Conservation (phyloP, 2,888 invertebrate species). For the Pyrrhia umbra region DNA sequence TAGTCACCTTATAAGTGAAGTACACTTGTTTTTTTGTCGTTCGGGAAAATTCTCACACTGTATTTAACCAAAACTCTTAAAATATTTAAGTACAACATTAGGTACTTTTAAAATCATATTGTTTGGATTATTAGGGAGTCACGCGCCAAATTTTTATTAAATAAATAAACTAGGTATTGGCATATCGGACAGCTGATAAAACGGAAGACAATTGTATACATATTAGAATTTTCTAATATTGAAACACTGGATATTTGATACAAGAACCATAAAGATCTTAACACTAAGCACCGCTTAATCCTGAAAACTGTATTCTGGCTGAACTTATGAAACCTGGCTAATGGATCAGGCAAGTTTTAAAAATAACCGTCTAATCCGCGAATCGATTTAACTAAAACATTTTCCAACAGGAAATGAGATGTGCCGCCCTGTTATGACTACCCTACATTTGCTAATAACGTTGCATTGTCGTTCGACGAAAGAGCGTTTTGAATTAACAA, state of each 20-base stretch:
- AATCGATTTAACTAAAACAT: conserved; percentile 85
- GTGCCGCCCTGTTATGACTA: conserved; percentile 72
- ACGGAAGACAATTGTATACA: not conserved
- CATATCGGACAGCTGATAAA: too few species aligned
- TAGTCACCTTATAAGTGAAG: too few species aligned
- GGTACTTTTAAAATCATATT: too few species aligned
- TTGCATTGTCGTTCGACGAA: conserved; percentile 41
- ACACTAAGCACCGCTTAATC: conserved; percentile 42
- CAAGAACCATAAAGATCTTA: conserved; percentile 22
- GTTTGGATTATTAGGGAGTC: too few species aligned
- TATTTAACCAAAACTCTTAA: too few species aligned
- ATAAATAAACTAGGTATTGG: too few species aligned
- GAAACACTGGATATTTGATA: not conserved
- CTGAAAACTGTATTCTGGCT: conserved; percentile 73
- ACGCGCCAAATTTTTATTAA: too few species aligned
- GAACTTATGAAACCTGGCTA: conserved; percentile 82
- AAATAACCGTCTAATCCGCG: conserved; percentile 84
- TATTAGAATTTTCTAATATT: not conserved
- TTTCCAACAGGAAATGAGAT: conserved; percentile 80
- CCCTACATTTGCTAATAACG: conserved; percentile 52
- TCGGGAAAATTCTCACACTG: too few species aligned
- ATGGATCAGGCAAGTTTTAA: conserved; percentile 85
- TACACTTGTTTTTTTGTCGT: too few species aligned
- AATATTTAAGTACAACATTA: too few species aligned
- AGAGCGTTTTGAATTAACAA: conserved; percentile 42